A percentile compares a stretch with the other conserved stretches of the same genome.
phyloP scores from a whole-genome alignment of 2,113 vertebrate species.

The Centropristis striata region DNA sequence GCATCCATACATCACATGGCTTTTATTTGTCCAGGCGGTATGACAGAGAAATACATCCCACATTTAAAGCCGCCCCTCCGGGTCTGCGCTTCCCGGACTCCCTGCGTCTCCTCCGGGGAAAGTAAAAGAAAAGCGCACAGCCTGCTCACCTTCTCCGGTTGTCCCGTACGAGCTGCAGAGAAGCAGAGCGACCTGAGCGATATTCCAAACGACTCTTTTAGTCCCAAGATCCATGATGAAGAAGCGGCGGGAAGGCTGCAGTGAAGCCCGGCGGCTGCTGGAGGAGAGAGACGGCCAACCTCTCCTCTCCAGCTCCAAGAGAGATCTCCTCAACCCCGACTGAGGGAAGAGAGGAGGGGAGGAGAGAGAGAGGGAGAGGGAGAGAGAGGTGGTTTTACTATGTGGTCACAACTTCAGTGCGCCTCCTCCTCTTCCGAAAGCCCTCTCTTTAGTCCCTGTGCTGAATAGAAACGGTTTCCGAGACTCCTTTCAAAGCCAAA shows the following conservation, averaged over 20 bases:
- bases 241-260: conserved; percentile 18
- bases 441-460: conserved; percentile 5
- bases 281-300: conserved; percentile 47
- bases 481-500: background rate
- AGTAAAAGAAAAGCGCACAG: conserved; percentile 22
- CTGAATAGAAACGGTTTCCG: background rate
- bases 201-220: conserved; percentile 59
- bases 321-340: conserved; percentile 37
- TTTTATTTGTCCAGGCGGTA: too few relatives aligned
- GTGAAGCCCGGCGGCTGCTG: conserved; percentile 40
- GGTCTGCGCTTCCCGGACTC: conserved; percentile 25
- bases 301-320: conserved; percentile 64
- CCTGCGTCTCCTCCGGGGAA: conserved; percentile 20
- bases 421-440: conserved; percentile 20
- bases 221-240: conserved; percentile 62
- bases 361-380: background rate
- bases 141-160: conserved; percentile 67
- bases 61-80: background rate
- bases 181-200: conserved; percentile 46
- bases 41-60: too few relatives aligned
- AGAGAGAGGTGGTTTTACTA: background rate
- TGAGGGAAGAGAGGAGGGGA: background rate
- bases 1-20: too few relatives aligned
- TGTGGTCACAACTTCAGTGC: conserved; percentile 13
- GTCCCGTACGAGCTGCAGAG: conserved; percentile 55